phyloP scores from a whole-genome alignment of 2,888 invertebrate genomes.

The Plusia festucae region DNA sequence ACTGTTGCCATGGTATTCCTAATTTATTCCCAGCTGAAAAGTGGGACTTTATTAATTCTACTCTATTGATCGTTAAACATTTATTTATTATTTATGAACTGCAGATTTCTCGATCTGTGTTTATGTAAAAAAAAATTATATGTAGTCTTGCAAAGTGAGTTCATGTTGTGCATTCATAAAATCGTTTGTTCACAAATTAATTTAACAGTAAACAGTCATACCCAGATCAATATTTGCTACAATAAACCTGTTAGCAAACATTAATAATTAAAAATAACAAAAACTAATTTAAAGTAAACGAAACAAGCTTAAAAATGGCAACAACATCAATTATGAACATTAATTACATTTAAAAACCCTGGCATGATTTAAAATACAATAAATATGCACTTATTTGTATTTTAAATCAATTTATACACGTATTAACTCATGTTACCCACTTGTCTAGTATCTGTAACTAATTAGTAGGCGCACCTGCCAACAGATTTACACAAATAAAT shows the following conservation, averaged over 20 bases:
- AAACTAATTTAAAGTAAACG: not conserved
- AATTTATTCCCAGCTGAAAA: not conserved
- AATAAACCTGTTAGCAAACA: not conserved
- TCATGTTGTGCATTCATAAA: not conserved
- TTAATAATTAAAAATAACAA: not conserved
- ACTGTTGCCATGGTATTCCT: not conserved
- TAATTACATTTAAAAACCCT: conserved; percentile 15
- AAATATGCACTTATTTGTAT: conserved; percentile 16
- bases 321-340: not conserved
- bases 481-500: conserved; percentile 43
- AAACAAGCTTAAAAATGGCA: conserved; percentile 1
- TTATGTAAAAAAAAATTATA: not conserved
- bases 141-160: not conserved
- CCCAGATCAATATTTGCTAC: not conserved
- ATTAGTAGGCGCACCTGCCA: conserved; percentile 42
- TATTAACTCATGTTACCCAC: not conserved
- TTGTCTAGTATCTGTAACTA: conserved; percentile 9
- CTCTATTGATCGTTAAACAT: too few relatives aligned
- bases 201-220: not conserved
- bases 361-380: conserved; percentile 31
- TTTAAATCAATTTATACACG: conserved; percentile 2
- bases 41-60: not conserved
- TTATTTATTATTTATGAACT: too few relatives aligned
- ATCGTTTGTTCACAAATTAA: not conserved
- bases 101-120: too few relatives aligned